Evolutionary conservation across 2,797 vertebrate genomes (phyloP).

Genomic region (Cyclura pinguis): DNA sequence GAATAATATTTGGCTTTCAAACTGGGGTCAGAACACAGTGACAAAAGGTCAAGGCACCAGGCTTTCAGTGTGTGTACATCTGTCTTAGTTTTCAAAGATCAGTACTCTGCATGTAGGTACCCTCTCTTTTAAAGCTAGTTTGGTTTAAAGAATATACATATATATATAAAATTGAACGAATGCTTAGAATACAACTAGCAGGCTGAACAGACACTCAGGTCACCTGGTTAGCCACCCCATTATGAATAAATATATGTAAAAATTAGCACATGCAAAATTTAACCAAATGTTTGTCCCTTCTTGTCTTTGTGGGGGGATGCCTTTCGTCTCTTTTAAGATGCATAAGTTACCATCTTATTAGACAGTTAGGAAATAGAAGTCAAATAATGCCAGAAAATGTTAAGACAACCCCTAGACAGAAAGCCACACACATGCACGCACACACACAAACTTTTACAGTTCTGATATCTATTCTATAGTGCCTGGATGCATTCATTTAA

Average conservation of each 20-base stretch:
- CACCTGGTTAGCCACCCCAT: neutral
- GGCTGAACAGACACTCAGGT: neutral
- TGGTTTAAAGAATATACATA: too few species aligned
- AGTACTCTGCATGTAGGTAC: neutral
- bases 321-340: neutral
- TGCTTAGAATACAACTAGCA: neutral
- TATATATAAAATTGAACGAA: neutral
- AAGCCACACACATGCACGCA: neutral
- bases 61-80: too few species aligned
- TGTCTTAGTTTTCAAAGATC: neutral
- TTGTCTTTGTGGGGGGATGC: neutral
- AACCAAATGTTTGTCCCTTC: neutral
- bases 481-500: neutral
- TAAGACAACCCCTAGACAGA: too few species aligned
- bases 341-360: neutral
- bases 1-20: slow-evolving; percentile 48
- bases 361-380: neutral
- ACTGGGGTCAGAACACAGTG: slow-evolving; percentile 43
- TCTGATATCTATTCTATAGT: neutral
- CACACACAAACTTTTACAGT: too few species aligned
- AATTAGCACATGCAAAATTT: neutral
- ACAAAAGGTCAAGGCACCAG: slow-evolving; percentile 31
- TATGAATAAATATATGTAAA: neutral
- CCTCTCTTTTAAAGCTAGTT: neutral
- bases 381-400: neutral